Evolutionary conservation across 2,888 invertebrate species (phyloP).

Genomic region (Alcis repandata): DNA sequence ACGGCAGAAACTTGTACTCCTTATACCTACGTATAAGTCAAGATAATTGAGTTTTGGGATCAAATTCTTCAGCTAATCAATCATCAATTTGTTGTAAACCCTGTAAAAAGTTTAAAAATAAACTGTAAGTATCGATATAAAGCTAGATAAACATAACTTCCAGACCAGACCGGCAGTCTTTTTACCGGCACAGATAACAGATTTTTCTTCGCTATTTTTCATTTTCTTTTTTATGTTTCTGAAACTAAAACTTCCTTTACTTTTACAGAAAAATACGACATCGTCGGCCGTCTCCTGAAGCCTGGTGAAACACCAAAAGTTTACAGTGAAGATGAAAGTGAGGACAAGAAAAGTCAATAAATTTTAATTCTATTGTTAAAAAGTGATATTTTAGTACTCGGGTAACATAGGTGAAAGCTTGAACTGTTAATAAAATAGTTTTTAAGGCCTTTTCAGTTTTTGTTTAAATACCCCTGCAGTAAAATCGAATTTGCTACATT

Average conservation of each 20-base stretch:
- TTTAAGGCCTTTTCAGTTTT: constrained; percentile 7
- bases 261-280: constrained; percentile 81
- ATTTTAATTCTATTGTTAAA: constrained; percentile 8
- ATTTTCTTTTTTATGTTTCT: too few species aligned
- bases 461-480: neutral
- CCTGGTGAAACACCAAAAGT: constrained; percentile 75
- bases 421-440: constrained; percentile 26
- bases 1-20: too few species aligned
- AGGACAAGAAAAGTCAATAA: constrained; percentile 73
- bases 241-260: neutral
- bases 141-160: too few species aligned
- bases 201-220: neutral
- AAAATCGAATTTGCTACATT: neutral
- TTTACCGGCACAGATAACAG: neutral
- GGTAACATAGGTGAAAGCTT: constrained; percentile 34
- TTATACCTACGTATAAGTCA: too few species aligned
- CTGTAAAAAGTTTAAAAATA: too few species aligned
- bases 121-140: too few species aligned
- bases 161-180: too few species aligned
- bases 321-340: constrained; percentile 76
- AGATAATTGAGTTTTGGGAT: too few species aligned
- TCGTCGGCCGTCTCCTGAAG: constrained; percentile 77
- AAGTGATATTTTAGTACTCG: constrained; percentile 29
- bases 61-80: too few species aligned
- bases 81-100: too few species aligned